These are phyloP conservation scores for Clytia hemisphaerica DNA, from an alignment of 30 jellyfish, hydroid and myxozoan species.

Conservation along the genomic window DNA sequence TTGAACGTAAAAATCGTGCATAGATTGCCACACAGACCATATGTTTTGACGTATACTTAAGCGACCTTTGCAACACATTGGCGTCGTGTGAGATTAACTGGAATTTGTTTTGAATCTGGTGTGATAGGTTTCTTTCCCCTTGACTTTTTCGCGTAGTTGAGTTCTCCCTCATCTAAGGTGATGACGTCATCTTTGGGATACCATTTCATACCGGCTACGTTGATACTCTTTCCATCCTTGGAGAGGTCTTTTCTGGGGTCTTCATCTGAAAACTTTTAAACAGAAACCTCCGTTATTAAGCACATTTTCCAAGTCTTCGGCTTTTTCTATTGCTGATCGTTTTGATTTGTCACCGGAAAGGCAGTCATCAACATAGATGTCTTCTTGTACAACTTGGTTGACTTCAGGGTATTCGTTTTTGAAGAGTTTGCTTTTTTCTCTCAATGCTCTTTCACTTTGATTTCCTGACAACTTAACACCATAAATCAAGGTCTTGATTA, in stretches of 20 bases:
- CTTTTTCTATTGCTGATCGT: background rate
- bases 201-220: constrained; percentile 4
- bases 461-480: constrained; percentile 2
- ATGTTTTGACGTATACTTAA: background rate
- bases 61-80: constrained; percentile 36
- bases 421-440: background rate
- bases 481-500: constrained; percentile 12
- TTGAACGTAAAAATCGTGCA: background rate
- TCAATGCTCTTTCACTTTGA: constrained; percentile 1
- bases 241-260: background rate
- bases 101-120: background rate
- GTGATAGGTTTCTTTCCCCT: background rate
- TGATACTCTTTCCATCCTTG: background rate
- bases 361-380: constrained; percentile 13
- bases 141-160: constrained; percentile 14
- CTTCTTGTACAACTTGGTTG: background rate
- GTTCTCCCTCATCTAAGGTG: constrained; percentile 17
- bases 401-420: constrained; percentile 9
- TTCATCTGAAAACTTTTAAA: background rate
- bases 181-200: constrained; percentile 20
- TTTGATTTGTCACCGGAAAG: background rate
- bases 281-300: background rate
- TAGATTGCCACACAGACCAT: constrained; percentile 24
- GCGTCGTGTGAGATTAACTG: constrained; percentile 3
- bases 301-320: background rate